Evolutionary conservation across 2,113 vertebrate genomes (phyloP).

Genomic region (Sapajus apella): DNA sequence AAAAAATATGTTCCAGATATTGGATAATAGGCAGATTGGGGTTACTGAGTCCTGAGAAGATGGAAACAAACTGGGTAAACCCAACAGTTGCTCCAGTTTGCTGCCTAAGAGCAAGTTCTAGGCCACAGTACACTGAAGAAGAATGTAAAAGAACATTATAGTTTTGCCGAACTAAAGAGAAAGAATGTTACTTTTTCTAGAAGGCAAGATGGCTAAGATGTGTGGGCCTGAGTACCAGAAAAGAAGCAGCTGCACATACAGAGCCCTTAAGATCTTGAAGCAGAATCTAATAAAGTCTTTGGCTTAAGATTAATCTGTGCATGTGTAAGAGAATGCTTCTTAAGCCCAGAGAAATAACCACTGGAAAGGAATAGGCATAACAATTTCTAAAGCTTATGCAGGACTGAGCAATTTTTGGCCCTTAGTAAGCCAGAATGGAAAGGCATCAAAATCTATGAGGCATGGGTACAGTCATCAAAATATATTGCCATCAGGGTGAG

Average conservation of each 20-base stretch:
- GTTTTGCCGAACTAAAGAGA: not conserved
- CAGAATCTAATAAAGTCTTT: not conserved
- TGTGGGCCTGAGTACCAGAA: not conserved
- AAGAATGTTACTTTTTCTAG: not conserved
- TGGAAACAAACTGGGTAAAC: not conserved
- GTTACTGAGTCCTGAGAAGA: not conserved
- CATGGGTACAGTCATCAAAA: not conserved
- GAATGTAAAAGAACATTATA: not conserved
- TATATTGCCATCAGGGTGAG: not conserved
- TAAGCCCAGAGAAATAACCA: not conserved
- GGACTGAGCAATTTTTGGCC: not conserved
- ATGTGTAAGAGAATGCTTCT: not conserved
- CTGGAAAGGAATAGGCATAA: not conserved
- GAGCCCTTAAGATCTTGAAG: not conserved
- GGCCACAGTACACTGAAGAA: not conserved
- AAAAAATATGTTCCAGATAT: not conserved
- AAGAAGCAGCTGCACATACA: not conserved
- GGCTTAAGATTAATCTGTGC: not conserved
- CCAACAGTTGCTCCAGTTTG: not conserved
- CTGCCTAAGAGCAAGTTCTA: not conserved
- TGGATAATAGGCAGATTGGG: not conserved
- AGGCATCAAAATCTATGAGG: not conserved
- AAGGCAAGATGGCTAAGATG: not conserved
- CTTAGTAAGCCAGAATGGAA: not conserved
- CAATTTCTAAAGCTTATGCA: not conserved